Conservation (phyloP, 1,140 invertebrate genomes). For the Ceratoteleas bidentatus region DNA sequence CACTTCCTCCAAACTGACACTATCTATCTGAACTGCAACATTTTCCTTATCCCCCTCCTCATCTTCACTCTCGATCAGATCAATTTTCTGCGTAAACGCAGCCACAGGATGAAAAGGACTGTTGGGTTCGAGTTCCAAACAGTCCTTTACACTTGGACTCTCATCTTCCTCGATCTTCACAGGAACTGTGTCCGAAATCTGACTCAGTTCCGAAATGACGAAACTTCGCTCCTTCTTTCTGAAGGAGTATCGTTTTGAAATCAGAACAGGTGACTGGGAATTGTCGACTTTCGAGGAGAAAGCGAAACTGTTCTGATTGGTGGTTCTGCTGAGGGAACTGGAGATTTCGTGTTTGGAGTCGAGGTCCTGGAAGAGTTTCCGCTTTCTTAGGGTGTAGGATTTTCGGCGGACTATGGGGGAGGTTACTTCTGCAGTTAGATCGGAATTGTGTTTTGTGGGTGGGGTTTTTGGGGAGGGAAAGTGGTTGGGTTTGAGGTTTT, state of each 20-base stretch:
- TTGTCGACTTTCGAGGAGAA: neutral
- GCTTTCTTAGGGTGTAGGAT: slow-evolving; percentile 5
- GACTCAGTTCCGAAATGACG: neutral
- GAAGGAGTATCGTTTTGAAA: slow-evolving; percentile 22
- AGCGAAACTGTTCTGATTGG: neutral
- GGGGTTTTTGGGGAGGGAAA: slow-evolving; percentile 12
- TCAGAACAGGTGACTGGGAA: slow-evolving; percentile 27
- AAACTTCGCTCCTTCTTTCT: slow-evolving; percentile 30
- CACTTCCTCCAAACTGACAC: slow-evolving; percentile 7
- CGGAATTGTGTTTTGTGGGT: neutral
- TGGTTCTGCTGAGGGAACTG: neutral
- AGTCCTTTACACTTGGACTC: slow-evolving; percentile 13
- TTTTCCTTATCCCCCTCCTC: slow-evolving; percentile 27
- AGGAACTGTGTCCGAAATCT: slow-evolving; percentile 16
- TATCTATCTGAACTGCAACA: slow-evolving; percentile 26
- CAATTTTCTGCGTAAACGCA: slow-evolving; percentile 19
- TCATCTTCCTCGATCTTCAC: slow-evolving; percentile 33
- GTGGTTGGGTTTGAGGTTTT: neutral
- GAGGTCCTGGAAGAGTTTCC: slow-evolving; percentile 10
- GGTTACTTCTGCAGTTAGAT: neutral
- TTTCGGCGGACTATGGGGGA: slow-evolving; percentile 25
- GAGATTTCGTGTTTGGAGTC: slow-evolving; percentile 16
- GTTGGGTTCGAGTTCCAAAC: neutral
- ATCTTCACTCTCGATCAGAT: slow-evolving; percentile 45
- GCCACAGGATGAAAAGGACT: neutral